Evolutionary conservation across 92 coral and sea anemone genomes (phyloP), one percentile per base, ranked within the genome.

Genomic region (Scolanthus callimorphus): DNA sequence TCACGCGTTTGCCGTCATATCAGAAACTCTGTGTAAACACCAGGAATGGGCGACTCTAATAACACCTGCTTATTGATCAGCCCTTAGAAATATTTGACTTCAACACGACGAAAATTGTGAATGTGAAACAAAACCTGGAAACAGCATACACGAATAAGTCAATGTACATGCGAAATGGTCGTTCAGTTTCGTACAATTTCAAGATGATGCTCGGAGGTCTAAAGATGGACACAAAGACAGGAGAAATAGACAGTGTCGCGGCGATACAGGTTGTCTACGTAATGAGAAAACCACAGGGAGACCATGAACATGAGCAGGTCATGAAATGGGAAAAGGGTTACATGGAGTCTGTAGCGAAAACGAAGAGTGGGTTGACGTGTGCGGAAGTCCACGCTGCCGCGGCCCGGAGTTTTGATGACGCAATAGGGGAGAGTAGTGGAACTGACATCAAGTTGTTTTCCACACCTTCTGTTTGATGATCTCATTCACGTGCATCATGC

Each of bases 391-490:
- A 53, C 20, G 80, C 55, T 45, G 54, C 80, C 10, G 81, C 85
- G 19, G 88, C 76, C 11, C 51, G 90, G 25, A 83, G 96, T 38
- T 34, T 80, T 20, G 78, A 76, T 12, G 91, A 88, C 34, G 96
- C 90, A 2, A 79, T 84, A 0, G 78, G 75, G 1, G 96, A 88
- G 31, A 88, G 90, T 66, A 74, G 76, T 43, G 87, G 86, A 3
- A 61, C 90, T 10, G 96, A 88, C 77, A 43, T 78, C 43, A 70
- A 72, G 0, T 63, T 83, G 8, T 84, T 88, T 3, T 63, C 87
- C 24, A 65, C 79, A 48, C 83, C 96, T 19, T 88, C 63, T 48
- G 44, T 69, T 65, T 88, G 12, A 88, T 88, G 96, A 88, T 88
- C 21, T 58, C 76, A 28, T 88, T 88, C 29, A 84, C 90, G 20